Base-by-base conservation (phyloP, 2,888 invertebrate genomes). In the Gari tellinella region DNA sequence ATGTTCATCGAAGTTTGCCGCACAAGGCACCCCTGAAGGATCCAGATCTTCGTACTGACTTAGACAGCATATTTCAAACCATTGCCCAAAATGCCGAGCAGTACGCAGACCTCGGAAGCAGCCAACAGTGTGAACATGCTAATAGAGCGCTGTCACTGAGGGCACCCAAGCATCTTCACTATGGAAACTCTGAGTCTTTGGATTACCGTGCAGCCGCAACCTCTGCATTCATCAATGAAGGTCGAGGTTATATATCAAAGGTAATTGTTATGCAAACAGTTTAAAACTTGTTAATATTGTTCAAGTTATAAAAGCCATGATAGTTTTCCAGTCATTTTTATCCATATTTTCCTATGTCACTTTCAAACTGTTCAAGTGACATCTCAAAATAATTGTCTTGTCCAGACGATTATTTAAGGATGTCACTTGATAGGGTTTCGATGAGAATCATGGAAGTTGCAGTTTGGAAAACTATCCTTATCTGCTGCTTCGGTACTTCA, bases 151-250 rank as follows among this genome's bases (percentile, higher is more conserved):
- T 69, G 4, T 46, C 69, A 31, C 45, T 69, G 2, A 48, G 52
- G 15, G 63, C 57, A 26, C 69, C 58, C 2, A 63, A 57, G 23
- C 21, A 41, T n/a, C 55, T 53, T 37, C 72, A 66, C 48, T 55
- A 60, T 41, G 70, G 64, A 31, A 70, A 60, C 40, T 58, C 70
- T n/a, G 58, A 70, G 55, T 52, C 64, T 7, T 41, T 60, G 2
- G 70, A 70, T 40, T 46, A 53, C 26, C 26, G 55, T 38, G 70
- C 60, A 1, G 40, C 52, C 45, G 56, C 61, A 10, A 58, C 64
- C 46, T 61, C 72, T 55, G 65, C 72, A n/a, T 72, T 65, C 43
- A 72, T 70, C 14, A 70, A 70, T 53, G 70, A 70, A 57, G 62
- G 68, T 15, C 12, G 62, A n/a, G n/a, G 15, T 10, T 70, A 70